Evolutionary conservation across 1,140 invertebrate species (phyloP).

Genomic region (Papilio dardanus): DNA sequence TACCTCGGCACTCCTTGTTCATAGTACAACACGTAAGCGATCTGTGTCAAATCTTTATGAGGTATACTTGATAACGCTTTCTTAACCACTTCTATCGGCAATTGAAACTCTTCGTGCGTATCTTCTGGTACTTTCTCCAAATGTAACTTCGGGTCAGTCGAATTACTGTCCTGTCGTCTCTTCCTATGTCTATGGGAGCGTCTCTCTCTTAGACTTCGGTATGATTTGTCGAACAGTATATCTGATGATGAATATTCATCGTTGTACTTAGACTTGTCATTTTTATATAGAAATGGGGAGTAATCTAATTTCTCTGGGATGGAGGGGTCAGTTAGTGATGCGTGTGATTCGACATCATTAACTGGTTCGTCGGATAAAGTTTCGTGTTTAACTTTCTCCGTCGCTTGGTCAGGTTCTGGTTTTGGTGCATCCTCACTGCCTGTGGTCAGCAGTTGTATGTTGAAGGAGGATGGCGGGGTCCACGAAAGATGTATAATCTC

Average conservation of each 20-base stretch:
- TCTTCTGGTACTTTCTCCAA: conserved; percentile 55
- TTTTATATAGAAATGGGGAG: conserved; percentile 59
- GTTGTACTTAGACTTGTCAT: conserved; percentile 62
- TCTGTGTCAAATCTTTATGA: conserved; percentile 60
- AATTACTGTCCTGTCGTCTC: conserved; percentile 63
- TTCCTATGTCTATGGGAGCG: conserved; percentile 72
- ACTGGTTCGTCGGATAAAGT: conserved; percentile 60
- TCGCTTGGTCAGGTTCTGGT: conserved; percentile 46
- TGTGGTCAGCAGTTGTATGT: conserved; percentile 81
- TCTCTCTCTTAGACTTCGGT: conserved; percentile 58
- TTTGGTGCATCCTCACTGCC: conserved; percentile 59
- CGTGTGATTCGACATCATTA: conserved; percentile 49
- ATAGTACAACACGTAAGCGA: conserved; percentile 77
- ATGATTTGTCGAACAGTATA: conserved; percentile 56
- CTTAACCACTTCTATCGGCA: conserved; percentile 64
- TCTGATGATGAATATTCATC: conserved; percentile 64
- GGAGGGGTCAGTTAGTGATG: conserved; percentile 43
- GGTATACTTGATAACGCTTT: conserved; percentile 53
- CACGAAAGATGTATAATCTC: conserved; percentile 90
- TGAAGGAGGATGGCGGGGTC: conserved; percentile 88
- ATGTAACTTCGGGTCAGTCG: conserved; percentile 54
- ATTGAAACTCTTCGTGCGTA: conserved; percentile 54
- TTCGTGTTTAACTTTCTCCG: conserved; percentile 50
- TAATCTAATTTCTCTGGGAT: conserved; percentile 51
- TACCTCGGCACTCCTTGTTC: conserved; percentile 66